A percentile compares a stretch with the other conserved stretches of the same genome.
phyloP scores from a whole-genome alignment of 2,797 vertebrate species.

The Spheniscus humboldti region DNA sequence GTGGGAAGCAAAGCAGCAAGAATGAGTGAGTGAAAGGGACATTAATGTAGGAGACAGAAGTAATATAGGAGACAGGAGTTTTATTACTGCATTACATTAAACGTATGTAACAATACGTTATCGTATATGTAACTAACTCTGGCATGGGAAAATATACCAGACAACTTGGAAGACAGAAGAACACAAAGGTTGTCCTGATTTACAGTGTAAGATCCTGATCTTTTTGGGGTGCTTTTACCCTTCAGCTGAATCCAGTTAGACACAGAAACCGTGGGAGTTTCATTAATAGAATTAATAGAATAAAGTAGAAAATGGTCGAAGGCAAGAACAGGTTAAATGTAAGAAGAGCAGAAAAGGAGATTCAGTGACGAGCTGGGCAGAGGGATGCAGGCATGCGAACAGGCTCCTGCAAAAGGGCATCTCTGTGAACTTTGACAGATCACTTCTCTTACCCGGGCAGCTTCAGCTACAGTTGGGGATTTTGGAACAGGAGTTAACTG shows the following conservation, averaged over 20 bases:
- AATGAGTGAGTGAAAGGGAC: background rate
- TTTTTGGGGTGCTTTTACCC: background rate
- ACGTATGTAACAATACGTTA: background rate
- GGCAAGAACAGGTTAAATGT: background rate
- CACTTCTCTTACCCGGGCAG: background rate
- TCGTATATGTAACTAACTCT: background rate
- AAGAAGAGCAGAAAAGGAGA: background rate
- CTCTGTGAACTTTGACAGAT: background rate
- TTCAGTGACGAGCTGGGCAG: background rate
- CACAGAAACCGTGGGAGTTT: background rate
- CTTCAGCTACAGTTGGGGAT: background rate
- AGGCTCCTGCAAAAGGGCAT: background rate
- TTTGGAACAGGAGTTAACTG: background rate
- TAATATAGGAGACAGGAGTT: background rate
- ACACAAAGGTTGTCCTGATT: background rate
- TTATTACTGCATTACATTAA: background rate
- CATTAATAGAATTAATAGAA: background rate
- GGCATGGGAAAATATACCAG: background rate
- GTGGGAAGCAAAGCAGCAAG: background rate
- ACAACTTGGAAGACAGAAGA: background rate
- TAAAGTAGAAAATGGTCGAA: fast-evolving
- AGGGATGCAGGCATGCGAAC: background rate
- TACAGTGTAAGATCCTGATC: background rate
- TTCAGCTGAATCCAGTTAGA: background rate
- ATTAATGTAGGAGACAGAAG: background rate